Base-by-base conservation (phyloP, 2,888 invertebrate species). In the Ceriagrion tenellum region DNA sequence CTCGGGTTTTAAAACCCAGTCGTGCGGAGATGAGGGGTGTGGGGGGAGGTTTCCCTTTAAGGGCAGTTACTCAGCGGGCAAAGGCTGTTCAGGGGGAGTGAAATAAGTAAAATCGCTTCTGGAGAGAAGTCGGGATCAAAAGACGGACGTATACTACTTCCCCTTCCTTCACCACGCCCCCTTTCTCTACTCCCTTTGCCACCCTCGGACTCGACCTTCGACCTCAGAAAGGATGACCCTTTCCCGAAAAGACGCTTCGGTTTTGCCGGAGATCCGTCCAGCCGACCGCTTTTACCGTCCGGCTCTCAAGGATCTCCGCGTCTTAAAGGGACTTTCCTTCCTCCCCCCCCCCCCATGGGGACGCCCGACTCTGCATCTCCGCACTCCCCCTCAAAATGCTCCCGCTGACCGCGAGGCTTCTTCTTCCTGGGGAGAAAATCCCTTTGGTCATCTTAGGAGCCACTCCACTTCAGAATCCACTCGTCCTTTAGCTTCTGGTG, bases 181-280 rank as follows among this genome's bases (percentile, higher is more conserved):
- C 47, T 47, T 47, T 47, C 47, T 55, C 59, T 18, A 10, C 47
- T 47, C 47, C 47, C 47, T 47, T n/a, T 8, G 47, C 47, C 47
- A 47, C 47, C 47, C 47, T 47, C 8, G 47, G 47, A 47, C 35
- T 26, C 30, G 55, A 26, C n/a, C n/a, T 90, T 47, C 56, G 90
- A 90, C 56, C 90, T 90, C 56, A 90, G 56, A 90, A 55, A 55
- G 90, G 55, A 55, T 55, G 55, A 55, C 90, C 55, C 55, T 90
- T 47, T 47, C 8, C n/a, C 56, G 55, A 56, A 47, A 56, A 90
- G 55, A 90, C 35, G 91, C 91, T 26, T 20, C 59, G 56, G 90
- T 30, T 59, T 26, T 23, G 40, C 63, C 47, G 47, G 47, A 47
- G 47, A 47, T 30, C 20, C 30, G 63, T 59, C 91, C 91, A 23